phyloP scores from a whole-genome alignment of 2,797 vertebrate genomes.

The Myioborus melanocephalus region DNA sequence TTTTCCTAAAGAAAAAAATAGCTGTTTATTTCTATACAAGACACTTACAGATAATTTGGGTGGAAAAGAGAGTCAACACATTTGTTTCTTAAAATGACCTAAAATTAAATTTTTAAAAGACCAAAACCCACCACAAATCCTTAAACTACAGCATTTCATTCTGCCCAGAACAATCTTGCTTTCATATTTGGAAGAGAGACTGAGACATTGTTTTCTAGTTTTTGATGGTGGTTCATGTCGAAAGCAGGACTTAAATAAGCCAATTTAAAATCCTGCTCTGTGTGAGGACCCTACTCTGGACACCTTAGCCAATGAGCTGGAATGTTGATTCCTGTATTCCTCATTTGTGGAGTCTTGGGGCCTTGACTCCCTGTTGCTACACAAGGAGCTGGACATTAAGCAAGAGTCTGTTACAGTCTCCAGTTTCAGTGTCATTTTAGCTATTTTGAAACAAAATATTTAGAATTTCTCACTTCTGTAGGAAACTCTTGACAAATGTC shows the following conservation, averaged over 20 bases:
- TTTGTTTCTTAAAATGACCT: neutral
- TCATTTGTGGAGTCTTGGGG: fast-evolving
- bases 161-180: neutral
- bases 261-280: neutral
- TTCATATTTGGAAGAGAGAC: neutral
- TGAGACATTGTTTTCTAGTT: neutral
- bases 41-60: neutral
- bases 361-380: neutral
- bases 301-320: neutral
- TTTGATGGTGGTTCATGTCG: neutral
- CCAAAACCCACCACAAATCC: neutral
- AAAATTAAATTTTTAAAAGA: neutral
- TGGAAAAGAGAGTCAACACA: neutral
- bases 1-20: neutral
- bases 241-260: neutral
- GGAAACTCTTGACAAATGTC: neutral
- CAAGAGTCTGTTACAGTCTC: neutral
- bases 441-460: neutral
- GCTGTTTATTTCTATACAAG: neutral
- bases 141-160: neutral
- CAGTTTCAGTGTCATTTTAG: neutral
- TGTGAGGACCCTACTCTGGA: neutral
- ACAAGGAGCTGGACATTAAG: neutral
- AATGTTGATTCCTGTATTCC: fast-evolving
- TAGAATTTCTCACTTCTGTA: neutral